Evolutionary conservation across 37 sponge, comb jelly and placozoan species (phyloP).

Genomic region (Halisarca cf. caerulea): DNA sequence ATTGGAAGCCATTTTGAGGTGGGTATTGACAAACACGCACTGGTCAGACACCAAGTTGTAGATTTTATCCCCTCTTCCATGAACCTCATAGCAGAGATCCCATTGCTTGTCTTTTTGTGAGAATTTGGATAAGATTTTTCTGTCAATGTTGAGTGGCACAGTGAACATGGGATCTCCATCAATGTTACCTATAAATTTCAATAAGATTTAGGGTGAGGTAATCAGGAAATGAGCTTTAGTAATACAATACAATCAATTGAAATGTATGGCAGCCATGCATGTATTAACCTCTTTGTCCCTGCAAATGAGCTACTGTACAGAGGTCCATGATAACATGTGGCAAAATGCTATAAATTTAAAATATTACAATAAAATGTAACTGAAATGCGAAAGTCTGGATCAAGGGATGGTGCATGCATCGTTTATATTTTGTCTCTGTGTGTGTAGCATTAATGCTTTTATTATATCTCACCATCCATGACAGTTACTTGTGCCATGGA

Average conservation of each 20-base stretch:
- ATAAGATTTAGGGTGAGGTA: too few relatives aligned
- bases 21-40: conserved; percentile 65
- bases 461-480: background rate
- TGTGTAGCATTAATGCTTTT: too few relatives aligned
- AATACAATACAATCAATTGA: too few relatives aligned
- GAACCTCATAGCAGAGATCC: conserved; percentile 66
- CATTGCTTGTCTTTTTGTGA: background rate
- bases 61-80: conserved; percentile 35
- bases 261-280: background rate
- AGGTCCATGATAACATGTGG: too few relatives aligned
- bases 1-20: conserved; percentile 38
- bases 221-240: too few relatives aligned
- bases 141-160: background rate
- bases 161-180: conserved; percentile 26
- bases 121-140: background rate
- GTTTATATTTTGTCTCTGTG: too few relatives aligned
- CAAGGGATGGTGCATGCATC: background rate
- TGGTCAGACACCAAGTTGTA: conserved; percentile 65
- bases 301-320: too few relatives aligned
- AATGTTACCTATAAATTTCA: background rate
- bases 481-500: background rate
- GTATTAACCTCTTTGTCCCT: too few relatives aligned
- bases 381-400: background rate
- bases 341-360: too few relatives aligned
- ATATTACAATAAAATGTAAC: too few relatives aligned